Conservation (phyloP, 2,797 vertebrate genomes). For the Muscicapa comitata region DNA sequence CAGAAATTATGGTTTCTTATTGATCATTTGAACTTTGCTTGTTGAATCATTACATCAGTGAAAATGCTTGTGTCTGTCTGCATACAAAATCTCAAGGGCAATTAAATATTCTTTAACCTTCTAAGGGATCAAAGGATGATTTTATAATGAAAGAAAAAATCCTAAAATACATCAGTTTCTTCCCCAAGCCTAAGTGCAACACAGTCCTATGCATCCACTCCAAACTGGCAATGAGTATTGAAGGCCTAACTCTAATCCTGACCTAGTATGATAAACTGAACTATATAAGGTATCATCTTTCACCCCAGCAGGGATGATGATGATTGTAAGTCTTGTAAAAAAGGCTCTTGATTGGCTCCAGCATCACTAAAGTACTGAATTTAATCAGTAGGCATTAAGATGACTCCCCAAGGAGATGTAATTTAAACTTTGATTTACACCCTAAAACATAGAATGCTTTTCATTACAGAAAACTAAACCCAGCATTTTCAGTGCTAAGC, state of each 20-base stretch:
- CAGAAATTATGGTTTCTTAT: not conserved
- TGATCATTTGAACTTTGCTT: constrained; percentile 26
- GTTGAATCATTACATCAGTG: not conserved
- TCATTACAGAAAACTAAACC: not conserved
- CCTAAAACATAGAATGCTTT: not conserved
- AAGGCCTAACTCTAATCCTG: not conserved
- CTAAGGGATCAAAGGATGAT: not conserved
- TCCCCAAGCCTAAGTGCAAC: not conserved
- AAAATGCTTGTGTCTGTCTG: not conserved
- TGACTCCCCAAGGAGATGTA: not conserved
- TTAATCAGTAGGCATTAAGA: not conserved
- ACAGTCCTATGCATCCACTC: not conserved
- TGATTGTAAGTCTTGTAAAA: not conserved
- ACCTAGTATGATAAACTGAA: not conserved
- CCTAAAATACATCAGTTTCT: not conserved
- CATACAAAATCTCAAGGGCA: not conserved
- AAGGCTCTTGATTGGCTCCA: not conserved
- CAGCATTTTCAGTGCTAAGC: not conserved
- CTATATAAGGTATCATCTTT: not conserved
- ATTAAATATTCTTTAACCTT: constrained; percentile 1
- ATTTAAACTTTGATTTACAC: not conserved
- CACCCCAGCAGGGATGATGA: not conserved
- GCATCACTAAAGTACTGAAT: not conserved
- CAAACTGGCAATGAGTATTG: not conserved
- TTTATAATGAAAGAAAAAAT: not conserved